Conservation (phyloP, 1,140 invertebrate species). For the Fragariocoptes setiger region DNA sequence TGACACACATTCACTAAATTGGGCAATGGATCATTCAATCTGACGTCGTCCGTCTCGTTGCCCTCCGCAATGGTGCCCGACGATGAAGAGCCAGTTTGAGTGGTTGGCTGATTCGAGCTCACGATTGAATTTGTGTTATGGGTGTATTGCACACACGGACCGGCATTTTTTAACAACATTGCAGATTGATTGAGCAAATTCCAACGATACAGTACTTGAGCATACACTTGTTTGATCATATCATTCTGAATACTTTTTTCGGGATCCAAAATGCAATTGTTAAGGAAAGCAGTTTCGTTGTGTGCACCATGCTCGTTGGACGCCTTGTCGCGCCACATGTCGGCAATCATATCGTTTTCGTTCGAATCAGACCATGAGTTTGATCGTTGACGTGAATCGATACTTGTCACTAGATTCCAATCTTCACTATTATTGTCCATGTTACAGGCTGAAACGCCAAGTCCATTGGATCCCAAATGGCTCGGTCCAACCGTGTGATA, state of each 20-base stretch:
- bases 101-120: not conserved
- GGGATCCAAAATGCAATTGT: constrained; percentile 21
- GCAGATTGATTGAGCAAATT: constrained; percentile 44
- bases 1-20: constrained; percentile 37
- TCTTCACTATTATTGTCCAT: too few species aligned
- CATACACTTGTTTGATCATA: constrained; percentile 51
- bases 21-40: too few species aligned
- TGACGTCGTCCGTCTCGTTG: too few species aligned
- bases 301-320: not conserved
- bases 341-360: constrained; percentile 26
- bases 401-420: too few species aligned
- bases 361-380: constrained; percentile 59
- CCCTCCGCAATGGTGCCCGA: constrained; percentile 23
- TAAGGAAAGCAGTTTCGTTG: constrained; percentile 13
- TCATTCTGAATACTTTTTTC: constrained; percentile 33
- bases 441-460: too few species aligned
- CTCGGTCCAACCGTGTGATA: too few species aligned
- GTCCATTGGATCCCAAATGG: too few species aligned
- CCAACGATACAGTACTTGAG: constrained; percentile 53
- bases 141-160: constrained; percentile 12
- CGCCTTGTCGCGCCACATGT: not conserved
- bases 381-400: constrained; percentile 42
- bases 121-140: constrained; percentile 1
- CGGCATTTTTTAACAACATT: constrained; percentile 44
- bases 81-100: not conserved